These are phyloP conservation scores for Perdix hodgsoniae DNA, from an alignment of 2,797 vertebrate species.

Conservation along the genomic window DNA sequence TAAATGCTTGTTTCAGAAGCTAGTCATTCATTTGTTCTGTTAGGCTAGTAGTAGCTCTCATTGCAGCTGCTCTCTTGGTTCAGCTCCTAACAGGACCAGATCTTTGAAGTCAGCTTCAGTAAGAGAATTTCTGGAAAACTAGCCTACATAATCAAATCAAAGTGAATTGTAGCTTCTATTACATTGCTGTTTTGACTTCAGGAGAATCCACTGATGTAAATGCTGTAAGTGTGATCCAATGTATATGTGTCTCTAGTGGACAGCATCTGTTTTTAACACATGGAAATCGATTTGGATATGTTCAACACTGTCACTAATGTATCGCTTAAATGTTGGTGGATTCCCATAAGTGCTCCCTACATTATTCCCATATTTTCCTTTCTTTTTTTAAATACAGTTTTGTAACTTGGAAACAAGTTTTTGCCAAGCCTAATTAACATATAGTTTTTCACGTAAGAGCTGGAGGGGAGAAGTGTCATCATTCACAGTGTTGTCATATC, in stretches of 20 bases:
- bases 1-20: slow-evolving; percentile 31
- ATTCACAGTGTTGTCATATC: neutral
- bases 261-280: slow-evolving; percentile 11
- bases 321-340: neutral
- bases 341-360: neutral
- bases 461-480: neutral
- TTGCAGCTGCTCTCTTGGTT: neutral
- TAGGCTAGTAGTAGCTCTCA: neutral
- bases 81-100: neutral
- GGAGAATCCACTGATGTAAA: slow-evolving; percentile 23
- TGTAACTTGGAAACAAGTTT: neutral
- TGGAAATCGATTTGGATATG: neutral
- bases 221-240: neutral
- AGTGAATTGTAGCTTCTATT: slow-evolving; percentile 35
- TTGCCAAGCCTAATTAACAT: neutral
- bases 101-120: neutral
- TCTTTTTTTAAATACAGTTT: slow-evolving; percentile 4
- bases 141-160: neutral
- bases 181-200: neutral
- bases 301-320: neutral
- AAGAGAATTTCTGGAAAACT: neutral
- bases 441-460: neutral
- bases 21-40: neutral
- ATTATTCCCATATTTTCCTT: neutral
- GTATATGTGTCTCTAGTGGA: neutral